Conservation (phyloP, 2,797 vertebrate species). For the Sebastes jordani region DNA sequence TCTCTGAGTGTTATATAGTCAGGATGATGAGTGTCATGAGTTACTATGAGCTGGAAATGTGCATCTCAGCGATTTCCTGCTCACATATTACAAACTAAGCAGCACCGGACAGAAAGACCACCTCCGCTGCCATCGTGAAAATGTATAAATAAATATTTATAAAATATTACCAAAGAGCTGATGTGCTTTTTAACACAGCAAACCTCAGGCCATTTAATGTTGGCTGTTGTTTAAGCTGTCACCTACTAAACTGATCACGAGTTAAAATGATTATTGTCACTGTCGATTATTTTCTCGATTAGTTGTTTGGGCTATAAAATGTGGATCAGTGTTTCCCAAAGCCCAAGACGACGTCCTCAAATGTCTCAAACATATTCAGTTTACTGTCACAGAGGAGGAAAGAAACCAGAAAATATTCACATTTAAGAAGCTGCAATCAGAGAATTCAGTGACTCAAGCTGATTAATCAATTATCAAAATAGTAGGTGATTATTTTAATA, state of each 20-base stretch:
- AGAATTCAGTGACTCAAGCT: no score
- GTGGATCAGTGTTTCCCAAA: no score
- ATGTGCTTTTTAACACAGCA: neutral
- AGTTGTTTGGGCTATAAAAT: no score
- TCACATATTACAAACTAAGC: neutral
- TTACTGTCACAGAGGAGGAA: no score
- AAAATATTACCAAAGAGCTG: neutral
- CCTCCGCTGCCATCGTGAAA: fast-evolving
- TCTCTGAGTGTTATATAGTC: neutral
- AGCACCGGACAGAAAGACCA: neutral
- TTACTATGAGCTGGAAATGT: neutral
- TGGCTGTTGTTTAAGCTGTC: neutral
- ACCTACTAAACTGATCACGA: neutral
- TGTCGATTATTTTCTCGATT: no score
- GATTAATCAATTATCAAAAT: no score
- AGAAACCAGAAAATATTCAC: no score
- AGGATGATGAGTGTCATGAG: neutral
- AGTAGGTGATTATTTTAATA: no score
- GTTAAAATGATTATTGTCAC: neutral
- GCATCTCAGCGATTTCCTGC: neutral
- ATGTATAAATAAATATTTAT: neutral
- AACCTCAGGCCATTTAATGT: neutral
- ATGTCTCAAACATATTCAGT: no score
- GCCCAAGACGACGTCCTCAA: no score
- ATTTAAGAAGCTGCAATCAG: no score